Evolutionary conservation across 1,140 invertebrate genomes (phyloP).

Genomic region (Phthorimaea operculella): DNA sequence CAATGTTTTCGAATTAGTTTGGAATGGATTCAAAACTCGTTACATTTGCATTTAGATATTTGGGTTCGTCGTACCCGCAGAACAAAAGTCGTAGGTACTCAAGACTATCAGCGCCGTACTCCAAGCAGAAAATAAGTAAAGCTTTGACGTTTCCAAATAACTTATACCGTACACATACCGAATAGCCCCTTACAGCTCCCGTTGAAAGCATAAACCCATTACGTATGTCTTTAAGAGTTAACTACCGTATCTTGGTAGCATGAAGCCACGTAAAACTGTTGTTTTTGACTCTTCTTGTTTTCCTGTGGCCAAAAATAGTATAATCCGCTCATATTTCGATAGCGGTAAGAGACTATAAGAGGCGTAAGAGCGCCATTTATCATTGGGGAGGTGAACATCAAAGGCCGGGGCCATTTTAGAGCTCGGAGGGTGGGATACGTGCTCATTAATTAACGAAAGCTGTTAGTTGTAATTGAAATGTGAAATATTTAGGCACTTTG

Average conservation of each 20-base stretch:
- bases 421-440: slow-evolving; percentile 9
- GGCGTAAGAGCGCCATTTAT: slow-evolving; percentile 24
- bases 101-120: not conserved
- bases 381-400: slow-evolving; percentile 38
- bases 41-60: not conserved
- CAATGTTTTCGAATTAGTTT: too few species aligned
- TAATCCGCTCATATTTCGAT: slow-evolving; percentile 2
- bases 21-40: not conserved
- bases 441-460: slow-evolving; percentile 39
- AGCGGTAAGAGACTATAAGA: slow-evolving; percentile 9
- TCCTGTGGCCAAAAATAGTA: slow-evolving; percentile 21
- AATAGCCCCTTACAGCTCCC: slow-evolving; percentile 1
- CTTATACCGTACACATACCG: not conserved
- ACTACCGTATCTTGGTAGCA: slow-evolving; percentile 31
- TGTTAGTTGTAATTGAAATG: slow-evolving; percentile 42
- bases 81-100: not conserved
- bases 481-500: slow-evolving; percentile 18
- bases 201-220: slow-evolving; percentile 16
- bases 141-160: not conserved
- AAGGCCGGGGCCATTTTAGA: slow-evolving; percentile 26
- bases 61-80: not conserved
- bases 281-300: slow-evolving; percentile 21
- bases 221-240: slow-evolving; percentile 17
- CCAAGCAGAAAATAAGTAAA: not conserved
- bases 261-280: slow-evolving; percentile 30